Conservation (phyloP, 2,888 invertebrate species). For the Romanomermis culicivorax region DNA sequence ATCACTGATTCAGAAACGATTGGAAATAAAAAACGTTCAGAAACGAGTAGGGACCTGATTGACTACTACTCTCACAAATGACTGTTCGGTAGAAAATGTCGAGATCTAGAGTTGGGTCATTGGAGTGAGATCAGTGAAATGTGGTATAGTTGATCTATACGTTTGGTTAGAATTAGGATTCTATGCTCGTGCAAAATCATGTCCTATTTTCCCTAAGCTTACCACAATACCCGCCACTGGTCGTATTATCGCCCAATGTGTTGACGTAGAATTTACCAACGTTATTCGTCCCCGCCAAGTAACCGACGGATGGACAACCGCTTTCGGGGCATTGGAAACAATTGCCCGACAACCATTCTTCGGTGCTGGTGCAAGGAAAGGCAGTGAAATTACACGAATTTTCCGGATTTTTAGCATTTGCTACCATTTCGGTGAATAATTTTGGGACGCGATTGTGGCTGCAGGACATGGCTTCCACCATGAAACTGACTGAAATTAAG, state of each 20-base stretch:
- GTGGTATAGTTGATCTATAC: too few species aligned
- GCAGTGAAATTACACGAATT: slow-evolving; percentile 52
- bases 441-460: slow-evolving; percentile 66
- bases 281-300: not conserved
- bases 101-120: too few species aligned
- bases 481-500: not conserved
- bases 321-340: slow-evolving; percentile 31
- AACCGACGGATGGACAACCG: not conserved
- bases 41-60: too few species aligned
- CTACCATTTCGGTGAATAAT: slow-evolving; percentile 58
- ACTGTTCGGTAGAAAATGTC: too few species aligned
- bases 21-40: too few species aligned
- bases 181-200: too few species aligned
- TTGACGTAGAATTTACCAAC: not conserved
- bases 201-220: too few species aligned
- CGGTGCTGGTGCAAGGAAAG: slow-evolving; percentile 55
- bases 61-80: too few species aligned
- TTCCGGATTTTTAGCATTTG: slow-evolving; percentile 23
- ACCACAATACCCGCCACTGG: not conserved
- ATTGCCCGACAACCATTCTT: slow-evolving; percentile 52
- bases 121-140: too few species aligned
- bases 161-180: too few species aligned
- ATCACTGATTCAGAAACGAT: too few species aligned
- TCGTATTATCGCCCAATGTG: not conserved
- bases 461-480: slow-evolving; percentile 44